A percentile compares a stretch with the other conserved stretches of the same genome.
phyloP scores from a whole-genome alignment of 2,113 vertebrate species.

The Nansenia antarctica region DNA sequence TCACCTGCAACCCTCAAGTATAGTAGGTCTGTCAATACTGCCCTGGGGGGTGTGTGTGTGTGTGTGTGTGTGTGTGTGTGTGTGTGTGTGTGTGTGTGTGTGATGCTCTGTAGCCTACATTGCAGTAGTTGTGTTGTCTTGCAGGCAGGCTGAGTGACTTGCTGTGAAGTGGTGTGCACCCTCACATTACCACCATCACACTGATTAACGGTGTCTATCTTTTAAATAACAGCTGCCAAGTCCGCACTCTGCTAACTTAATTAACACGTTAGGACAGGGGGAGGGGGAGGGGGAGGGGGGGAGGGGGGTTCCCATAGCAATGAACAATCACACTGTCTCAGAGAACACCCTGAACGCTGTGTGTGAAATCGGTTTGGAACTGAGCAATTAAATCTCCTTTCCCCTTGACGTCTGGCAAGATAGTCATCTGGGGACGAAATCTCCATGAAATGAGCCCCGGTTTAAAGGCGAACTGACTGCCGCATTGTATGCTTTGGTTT shows the following conservation, averaged over 20 bases:
- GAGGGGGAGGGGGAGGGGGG: slow-evolving; percentile 24
- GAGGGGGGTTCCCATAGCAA: too few species aligned
- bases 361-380: slow-evolving; percentile 19
- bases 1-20: too few species aligned
- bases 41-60: too few species aligned
- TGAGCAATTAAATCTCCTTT: slow-evolving; percentile 27
- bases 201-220: slow-evolving; percentile 46
- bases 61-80: too few species aligned
- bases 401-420: slow-evolving; percentile 9
- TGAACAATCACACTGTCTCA: slow-evolving; percentile 25
- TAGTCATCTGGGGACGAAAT: slow-evolving; percentile 8
- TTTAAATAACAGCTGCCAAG: slow-evolving; percentile 54
- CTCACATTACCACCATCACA: slow-evolving; percentile 10
- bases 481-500: neutral
- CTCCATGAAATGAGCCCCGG: neutral
- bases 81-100: too few species aligned
- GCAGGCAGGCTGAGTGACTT: neutral
- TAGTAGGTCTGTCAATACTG: too few species aligned
- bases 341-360: slow-evolving; percentile 27
- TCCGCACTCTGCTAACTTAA: slow-evolving; percentile 48
- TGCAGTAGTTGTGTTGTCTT: neutral
- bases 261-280: slow-evolving; percentile 42
- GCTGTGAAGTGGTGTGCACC: neutral
- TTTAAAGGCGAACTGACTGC: neutral
- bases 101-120: neutral